Conservation (phyloP, 2,888 invertebrate genomes). For the Catocala fraxini region DNA sequence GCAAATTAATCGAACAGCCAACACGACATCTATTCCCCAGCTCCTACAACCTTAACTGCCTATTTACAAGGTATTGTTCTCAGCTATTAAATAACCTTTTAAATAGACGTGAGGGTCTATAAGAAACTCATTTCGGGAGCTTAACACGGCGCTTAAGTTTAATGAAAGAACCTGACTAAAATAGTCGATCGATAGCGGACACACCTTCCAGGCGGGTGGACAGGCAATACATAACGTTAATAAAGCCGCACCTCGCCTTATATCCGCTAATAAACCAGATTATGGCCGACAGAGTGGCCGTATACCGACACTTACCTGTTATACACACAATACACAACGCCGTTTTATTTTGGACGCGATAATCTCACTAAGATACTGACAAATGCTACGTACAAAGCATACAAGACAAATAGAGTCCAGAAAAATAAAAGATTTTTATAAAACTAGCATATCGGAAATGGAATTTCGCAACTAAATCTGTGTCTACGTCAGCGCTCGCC, state of each 20-base stretch:
- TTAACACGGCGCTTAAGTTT: conserved; percentile 38
- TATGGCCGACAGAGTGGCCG: conserved; percentile 58
- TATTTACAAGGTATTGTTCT: conserved; percentile 41
- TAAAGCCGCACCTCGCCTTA: conserved; percentile 71
- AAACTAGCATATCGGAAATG: conserved; percentile 37
- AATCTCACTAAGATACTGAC: conserved; percentile 14
- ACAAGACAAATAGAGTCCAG: not conserved
- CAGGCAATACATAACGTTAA: conserved; percentile 64
- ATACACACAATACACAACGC: conserved; percentile 20
- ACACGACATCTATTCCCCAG: conserved; percentile 18
- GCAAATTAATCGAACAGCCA: conserved; percentile 40
- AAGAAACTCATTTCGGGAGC: conserved; percentile 34
- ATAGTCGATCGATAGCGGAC: conserved; percentile 65
- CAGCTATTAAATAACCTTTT: conserved; percentile 41
- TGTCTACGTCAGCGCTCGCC: conserved; percentile 48
- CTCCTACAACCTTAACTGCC: conserved; percentile 30
- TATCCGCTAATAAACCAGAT: conserved; percentile 70
- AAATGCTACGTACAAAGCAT: conserved; percentile 10
- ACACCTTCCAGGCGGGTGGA: conserved; percentile 67
- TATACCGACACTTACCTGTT: conserved; percentile 24
- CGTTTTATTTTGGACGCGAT: conserved; percentile 16
- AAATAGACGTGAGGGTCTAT: conserved; percentile 26
- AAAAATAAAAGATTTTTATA: conserved; percentile 23
- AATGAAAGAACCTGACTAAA: conserved; percentile 48
- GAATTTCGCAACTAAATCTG: conserved; percentile 44